Conservation (phyloP, 2,888 invertebrate species). For the Candidula unifasciata region DNA sequence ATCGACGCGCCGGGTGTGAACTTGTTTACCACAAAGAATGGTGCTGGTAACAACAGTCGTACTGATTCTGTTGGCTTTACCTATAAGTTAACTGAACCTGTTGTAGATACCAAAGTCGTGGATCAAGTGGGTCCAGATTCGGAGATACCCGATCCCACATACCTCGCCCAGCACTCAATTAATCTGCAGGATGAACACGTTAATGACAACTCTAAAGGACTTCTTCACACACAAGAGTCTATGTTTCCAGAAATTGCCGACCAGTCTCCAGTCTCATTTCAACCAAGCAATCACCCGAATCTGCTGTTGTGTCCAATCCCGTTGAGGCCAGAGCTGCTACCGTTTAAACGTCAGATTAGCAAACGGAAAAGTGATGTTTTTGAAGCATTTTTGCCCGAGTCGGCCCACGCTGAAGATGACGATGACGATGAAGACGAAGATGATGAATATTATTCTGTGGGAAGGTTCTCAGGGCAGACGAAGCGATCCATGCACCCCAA, state of each 20-base stretch:
- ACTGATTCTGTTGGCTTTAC: no score
- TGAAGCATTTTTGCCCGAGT: slow-evolving; percentile 1
- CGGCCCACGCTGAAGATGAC: neutral
- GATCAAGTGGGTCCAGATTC: no score
- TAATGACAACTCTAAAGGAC: neutral
- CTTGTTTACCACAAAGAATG: neutral
- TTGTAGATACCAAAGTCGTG: neutral
- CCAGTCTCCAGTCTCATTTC: neutral
- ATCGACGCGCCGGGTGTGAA: neutral
- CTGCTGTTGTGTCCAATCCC: neutral
- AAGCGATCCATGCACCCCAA: slow-evolving; percentile 38
- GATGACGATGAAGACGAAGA: slow-evolving; percentile 19
- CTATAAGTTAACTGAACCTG: no score
- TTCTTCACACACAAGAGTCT: neutral
- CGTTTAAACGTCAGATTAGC: slow-evolving; percentile 32
- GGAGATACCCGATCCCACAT: neutral
- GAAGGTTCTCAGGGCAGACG: neutral
- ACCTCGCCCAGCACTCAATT: neutral
- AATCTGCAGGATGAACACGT: neutral
- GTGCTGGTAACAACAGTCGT: neutral
- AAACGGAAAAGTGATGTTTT: slow-evolving; percentile 38
- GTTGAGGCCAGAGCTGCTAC: neutral
- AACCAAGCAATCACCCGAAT: neutral
- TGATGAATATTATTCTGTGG: slow-evolving; percentile 32
- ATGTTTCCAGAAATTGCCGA: neutral